Evolutionary conservation across 2,113 vertebrate genomes (phyloP).

Genomic region (Acrocephalus kingi): DNA sequence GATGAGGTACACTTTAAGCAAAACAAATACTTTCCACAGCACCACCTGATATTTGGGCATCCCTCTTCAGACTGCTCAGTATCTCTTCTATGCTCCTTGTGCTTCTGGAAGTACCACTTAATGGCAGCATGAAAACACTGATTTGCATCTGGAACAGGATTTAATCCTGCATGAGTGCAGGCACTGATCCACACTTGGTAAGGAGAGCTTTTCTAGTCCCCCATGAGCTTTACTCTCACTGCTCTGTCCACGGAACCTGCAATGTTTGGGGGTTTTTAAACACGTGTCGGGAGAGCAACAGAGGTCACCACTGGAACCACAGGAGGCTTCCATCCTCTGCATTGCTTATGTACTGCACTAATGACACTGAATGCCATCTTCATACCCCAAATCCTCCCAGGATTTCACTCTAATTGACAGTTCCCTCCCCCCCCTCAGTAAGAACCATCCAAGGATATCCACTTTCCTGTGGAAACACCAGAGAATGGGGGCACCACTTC

Average conservation of each 20-base stretch:
- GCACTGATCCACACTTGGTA: rapidly evolving
- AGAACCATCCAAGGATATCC: not conserved
- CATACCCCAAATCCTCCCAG: not conserved
- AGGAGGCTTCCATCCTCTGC: not conserved
- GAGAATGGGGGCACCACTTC: not conserved
- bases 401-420: not conserved
- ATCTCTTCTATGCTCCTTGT: not conserved
- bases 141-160: not conserved
- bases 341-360: not conserved
- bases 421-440: not conserved
- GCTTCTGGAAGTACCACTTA: not conserved
- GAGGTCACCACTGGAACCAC: not conserved
- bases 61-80: not conserved
- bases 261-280: not conserved
- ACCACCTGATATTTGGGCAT: not conserved
- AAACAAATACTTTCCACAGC: not conserved
- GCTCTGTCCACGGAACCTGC: not conserved
- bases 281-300: not conserved
- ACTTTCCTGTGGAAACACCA: not conserved
- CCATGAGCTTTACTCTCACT: not conserved
- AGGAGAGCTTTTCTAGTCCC: not conserved
- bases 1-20: not conserved
- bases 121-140: not conserved
- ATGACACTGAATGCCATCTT: not conserved
- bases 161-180: not conserved